Conservation (phyloP, 2,113 vertebrate species). For the Lethenteron reissneri region DNA sequence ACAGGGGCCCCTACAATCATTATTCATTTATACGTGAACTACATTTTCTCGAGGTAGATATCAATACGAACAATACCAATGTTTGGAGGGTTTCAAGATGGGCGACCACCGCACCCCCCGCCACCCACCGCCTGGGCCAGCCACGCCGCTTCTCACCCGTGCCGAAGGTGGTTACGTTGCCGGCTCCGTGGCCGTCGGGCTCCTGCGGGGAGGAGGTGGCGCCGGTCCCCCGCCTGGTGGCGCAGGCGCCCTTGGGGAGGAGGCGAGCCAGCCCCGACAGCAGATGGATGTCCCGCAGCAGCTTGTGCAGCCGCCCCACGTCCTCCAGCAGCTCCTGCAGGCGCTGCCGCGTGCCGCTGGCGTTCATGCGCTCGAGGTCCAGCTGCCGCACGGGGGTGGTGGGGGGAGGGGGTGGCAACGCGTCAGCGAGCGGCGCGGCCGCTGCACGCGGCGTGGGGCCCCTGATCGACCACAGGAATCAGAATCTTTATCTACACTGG, state of each 20-base stretch:
- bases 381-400: conserved; percentile 25
- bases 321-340: conserved; percentile 43
- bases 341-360: conserved; percentile 23
- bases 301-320: conserved; percentile 44
- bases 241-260: conserved; percentile 57
- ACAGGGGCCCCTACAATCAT: too few relatives aligned
- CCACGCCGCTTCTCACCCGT: conserved; percentile 11
- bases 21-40: too few relatives aligned
- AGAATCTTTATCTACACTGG: too few relatives aligned
- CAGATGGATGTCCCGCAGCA: conserved; percentile 53
- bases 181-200: conserved; percentile 23
- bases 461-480: too few relatives aligned
- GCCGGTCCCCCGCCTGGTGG: conserved; percentile 20
- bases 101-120: too few relatives aligned
- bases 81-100: too few relatives aligned
- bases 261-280: conserved; percentile 55
- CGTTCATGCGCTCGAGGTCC: conserved; percentile 29
- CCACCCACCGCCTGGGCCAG: too few relatives aligned
- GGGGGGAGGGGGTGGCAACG: too few relatives aligned
- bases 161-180: not conserved
- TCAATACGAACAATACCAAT: too few relatives aligned
- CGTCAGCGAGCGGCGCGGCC: too few relatives aligned
- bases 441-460: too few relatives aligned
- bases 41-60: too few relatives aligned
- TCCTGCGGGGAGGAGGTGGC: conserved; percentile 16